phyloP scores from a whole-genome alignment of 2,113 vertebrate species.

The Antigone vipio region DNA sequence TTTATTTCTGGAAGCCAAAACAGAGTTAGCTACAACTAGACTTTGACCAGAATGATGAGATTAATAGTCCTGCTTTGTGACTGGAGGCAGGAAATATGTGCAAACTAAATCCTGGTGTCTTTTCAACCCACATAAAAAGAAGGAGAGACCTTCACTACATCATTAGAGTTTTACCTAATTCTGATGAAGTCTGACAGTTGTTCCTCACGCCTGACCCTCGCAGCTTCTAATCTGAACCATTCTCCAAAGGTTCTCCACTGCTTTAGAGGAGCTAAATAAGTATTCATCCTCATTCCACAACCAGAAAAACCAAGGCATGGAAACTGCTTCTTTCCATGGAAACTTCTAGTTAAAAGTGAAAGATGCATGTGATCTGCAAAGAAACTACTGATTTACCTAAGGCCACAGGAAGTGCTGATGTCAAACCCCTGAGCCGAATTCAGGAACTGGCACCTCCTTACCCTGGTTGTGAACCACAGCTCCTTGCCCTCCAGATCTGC shows the following conservation, averaged over 20 bases:
- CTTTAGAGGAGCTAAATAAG: background rate
- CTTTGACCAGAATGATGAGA: background rate
- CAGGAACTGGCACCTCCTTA: background rate
- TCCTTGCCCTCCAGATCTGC: background rate
- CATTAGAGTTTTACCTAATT: background rate
- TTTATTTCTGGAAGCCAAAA: background rate
- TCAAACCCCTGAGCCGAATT: background rate
- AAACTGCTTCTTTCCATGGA: constrained; percentile 4
- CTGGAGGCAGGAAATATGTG: background rate
- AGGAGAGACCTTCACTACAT: background rate
- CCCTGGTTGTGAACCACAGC: background rate
- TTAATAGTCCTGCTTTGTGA: background rate
- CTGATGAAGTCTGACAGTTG: background rate
- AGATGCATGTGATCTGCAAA: background rate
- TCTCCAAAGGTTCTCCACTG: background rate
- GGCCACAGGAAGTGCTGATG: constrained; percentile 11
- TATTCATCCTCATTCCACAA: background rate
- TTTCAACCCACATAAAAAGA: background rate
- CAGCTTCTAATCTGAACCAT: background rate
- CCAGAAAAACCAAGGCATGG: background rate
- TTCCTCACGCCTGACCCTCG: background rate
- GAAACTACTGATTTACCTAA: constrained; percentile 12
- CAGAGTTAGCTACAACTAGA: background rate
- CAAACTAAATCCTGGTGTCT: background rate
- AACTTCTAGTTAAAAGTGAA: constrained; percentile 39